A percentile compares a stretch with the other conserved stretches of the same genome.
Evolutionary conservation across 2,888 invertebrate species (phyloP).

Genomic region (Gerosis bhagava): DNA sequence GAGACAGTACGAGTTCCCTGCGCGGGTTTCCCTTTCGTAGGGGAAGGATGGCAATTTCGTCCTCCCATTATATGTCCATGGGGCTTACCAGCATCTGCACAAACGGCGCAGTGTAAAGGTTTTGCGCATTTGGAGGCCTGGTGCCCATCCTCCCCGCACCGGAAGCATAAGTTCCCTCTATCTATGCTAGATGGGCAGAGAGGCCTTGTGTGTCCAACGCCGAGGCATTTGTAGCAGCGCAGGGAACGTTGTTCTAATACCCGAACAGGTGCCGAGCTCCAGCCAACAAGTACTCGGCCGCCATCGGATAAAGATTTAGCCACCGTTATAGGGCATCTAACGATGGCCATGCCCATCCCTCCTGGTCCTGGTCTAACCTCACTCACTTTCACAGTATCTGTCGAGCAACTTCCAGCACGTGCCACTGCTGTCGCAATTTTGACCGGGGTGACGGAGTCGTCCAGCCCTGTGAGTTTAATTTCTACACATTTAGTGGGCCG

Average conservation of each 20-base stretch:
- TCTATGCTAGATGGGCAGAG: not conserved
- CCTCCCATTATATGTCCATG: no score
- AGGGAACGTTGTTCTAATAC: not conserved
- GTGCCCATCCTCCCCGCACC: not conserved
- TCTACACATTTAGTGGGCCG: no score
- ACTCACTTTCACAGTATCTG: not conserved
- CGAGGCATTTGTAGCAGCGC: no score
- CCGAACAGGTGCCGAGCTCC: not conserved
- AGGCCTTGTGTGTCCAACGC: no score
- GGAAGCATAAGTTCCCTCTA: not conserved
- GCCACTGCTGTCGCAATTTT: no score
- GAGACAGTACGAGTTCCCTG: not conserved
- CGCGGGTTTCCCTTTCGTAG: not conserved
- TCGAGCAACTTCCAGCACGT: not conserved
- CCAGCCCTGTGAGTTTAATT: no score
- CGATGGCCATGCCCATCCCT: not conserved
- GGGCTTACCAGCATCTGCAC: no score
- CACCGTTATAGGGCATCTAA: not conserved
- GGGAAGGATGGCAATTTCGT: not conserved
- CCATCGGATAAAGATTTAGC: no score
- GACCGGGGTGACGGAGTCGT: no score
- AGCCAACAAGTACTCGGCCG: no score
- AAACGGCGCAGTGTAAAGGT: not conserved
- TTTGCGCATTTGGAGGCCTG: not conserved
- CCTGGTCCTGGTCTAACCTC: not conserved